Percentiles rank a stretch among this genome's conserved stretches.
Conservation (phyloP, 2,113 vertebrate species). For the Hippocampus zosterae region DNA sequence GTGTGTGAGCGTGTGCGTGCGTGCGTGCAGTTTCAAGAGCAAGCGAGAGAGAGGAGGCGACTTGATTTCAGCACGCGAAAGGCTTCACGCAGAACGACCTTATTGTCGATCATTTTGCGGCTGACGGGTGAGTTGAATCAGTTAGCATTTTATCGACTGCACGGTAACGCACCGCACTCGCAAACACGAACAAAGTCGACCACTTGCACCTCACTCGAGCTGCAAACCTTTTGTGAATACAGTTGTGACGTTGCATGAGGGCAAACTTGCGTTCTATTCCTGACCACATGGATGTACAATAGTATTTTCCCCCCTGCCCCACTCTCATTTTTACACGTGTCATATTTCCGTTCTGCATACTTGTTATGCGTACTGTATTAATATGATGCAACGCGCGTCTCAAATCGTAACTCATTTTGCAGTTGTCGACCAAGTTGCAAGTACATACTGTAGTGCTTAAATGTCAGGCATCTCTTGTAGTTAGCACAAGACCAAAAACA, state of each 20-base stretch:
- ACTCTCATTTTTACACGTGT: not conserved
- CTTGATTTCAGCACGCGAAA: not conserved
- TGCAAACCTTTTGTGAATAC: not conserved
- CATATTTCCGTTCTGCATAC: not conserved
- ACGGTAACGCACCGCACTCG: not conserved
- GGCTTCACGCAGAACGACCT: not conserved
- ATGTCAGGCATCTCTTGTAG: not conserved
- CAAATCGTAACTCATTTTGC: not conserved
- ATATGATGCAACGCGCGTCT: not conserved
- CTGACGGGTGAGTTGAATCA: not conserved
- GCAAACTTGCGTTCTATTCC: not conserved
- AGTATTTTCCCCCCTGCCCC: not conserved
- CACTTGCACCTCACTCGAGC: not conserved
- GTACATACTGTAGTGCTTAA: not conserved
- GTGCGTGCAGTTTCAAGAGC: not conserved
- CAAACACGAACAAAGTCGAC: not conserved
- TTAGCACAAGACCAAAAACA: too few relatives aligned
- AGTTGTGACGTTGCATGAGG: not conserved
- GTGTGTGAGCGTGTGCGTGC: too few relatives aligned
- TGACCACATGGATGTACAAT: not conserved
- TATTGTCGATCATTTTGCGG: not conserved
- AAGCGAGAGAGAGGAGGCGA: not conserved
- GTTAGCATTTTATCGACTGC: not conserved
- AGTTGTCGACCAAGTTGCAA: not conserved
- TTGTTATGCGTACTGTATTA: not conserved